Evolutionary conservation across 2,797 vertebrate genomes (phyloP), one percentile per base, ranked within the genome.

Genomic region (Hemitrygon akajei): DNA sequence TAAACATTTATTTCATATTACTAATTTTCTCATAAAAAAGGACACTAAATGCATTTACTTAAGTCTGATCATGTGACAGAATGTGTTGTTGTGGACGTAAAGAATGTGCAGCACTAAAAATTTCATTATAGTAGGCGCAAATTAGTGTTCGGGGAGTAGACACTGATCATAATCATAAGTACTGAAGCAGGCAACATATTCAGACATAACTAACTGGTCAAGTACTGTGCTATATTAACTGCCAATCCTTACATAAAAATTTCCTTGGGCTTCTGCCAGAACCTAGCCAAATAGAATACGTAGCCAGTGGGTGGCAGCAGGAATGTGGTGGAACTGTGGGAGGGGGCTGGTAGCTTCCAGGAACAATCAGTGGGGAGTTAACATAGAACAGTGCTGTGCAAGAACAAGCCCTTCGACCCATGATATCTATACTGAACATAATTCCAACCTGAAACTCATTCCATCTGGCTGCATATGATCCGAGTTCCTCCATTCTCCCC

Each of bases 1-100:
- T 89, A 89, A 89, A 89, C 60, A 89, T 89, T 89, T 89, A 63
- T 87, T 89, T 89, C 66, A 25, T 16, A 89, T 89, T 66, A 7
- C 60, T 34, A 37, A 69, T 89, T 89, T 89, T 89, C 30, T 89
- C 86, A 89, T 89, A 34, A 69, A 37, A 69, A 87, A 34, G 84
- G 14, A 66, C 60, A 66, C 63, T 87, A 87, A 87, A 87, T 14
- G 6, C n/a, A 66, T 87, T 87, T 87, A 66, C 58, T 87, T 87
- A 63, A 20, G 58, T 34, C 60, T 87, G 58, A 18, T 87, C 30
- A 20, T 14, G n/a, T 87, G n/a, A 18, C 84, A 87, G 58, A 30
- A n/a, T 37, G n/a, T 89, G n/a, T 34, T 66, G 60, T n/a, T 69
- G 63, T 69, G 16, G n/a, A 89, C 25, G n/a, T 12, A 34, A 89